Evolutionary conservation across 1,140 invertebrate species (phyloP), one percentile per base, ranked within the genome.

Genomic region (Drosophila tristis): DNA sequence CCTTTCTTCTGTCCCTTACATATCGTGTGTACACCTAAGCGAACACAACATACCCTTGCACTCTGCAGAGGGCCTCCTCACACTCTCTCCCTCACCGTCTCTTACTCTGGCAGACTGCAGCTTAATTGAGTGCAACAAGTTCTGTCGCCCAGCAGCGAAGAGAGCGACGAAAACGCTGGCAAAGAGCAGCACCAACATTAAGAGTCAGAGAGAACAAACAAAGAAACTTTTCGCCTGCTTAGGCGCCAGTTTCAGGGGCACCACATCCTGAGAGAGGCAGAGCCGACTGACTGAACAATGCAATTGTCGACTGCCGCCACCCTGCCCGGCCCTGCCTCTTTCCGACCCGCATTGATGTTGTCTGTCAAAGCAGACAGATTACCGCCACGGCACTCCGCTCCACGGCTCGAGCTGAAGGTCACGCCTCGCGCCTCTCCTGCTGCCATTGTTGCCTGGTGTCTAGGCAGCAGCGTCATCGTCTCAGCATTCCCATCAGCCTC

Each of bases 301-400:
- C 73, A 68, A 58, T 67, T 76, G 74, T 31, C 45, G 65, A 54
- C 56, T 75, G 74, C 26, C 45, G 65, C 15, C 15, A 62, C 49
- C 47, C 50, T 53, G 72, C 49, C 47, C 44, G 47, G 29, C 45
- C 35, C 45, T 55, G 29, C 39, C 20, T 43, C 35, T 35, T 3
- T 4, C 23, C 23, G 11, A 4, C 11, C 35, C 35, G 23, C 42
- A 48, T 20, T 58, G 55, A 55, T 42, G 61, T 43, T 78, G 81
- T 85, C 81, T 81, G 81, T 87, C 81, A 81, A 66, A 61, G 78
- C 82, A 87, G 82, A 87, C 82, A 66, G 67, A 73, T 60, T 60
- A 61, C 55, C 45, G 26, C 57, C 57, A 20, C 68, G 23, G 25
- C 42, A 20, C 60, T 13, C 15, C 49, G 61, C 4, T 15, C 20